Evolutionary conservation across 2,888 invertebrate genomes (phyloP), one percentile per base, ranked within the genome.

Genomic region (Aleiodes leptofemur): DNA sequence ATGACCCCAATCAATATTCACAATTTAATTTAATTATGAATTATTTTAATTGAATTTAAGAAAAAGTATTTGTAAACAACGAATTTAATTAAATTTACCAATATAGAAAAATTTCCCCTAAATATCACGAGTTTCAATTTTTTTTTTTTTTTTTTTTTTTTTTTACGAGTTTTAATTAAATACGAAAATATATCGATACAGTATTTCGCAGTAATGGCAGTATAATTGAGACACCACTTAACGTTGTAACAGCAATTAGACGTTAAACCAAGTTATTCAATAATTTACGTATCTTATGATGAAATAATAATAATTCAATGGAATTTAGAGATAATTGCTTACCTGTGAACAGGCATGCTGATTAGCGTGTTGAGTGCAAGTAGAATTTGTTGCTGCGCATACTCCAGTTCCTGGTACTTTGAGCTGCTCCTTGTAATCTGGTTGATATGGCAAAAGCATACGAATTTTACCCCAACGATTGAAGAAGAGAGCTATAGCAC

Each of bases 401-500:
- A 93, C 93, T 0, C 94, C 94, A 0, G 94, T 93, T 7, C 94
- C 94, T 4, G 94, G 94, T 50, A 94, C 94, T 91, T 96, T 96
- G 70, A 96, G 90, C 87, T 96, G 96, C 84, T 96, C 96, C 86
- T 97, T 97, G 90, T 96, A 97, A 88, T 96, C 96, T 11, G 97
- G 97, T 86, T 97, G 97, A 88, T 97, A 97, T 5, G 97, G 97
- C 82, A 97, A 92, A 82, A 97, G 91, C 96, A 97, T 97, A 61
- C 97, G 93, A 87, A 97, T 97, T 92, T 97, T 97, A 86, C 97
- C 97, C 97, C 97, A 97, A 79, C 97, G 95, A 91, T 97, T 97
- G 92, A 97, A 96, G 91, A 97, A 97, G 59, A 97, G 91, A 3
- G 96, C 95, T 78, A 97, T 96, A 78, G 97, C 96, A 0, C 95